Evolutionary conservation across 1,140 invertebrate genomes (phyloP).

Genomic region (Aphaenogaster rudis): DNA sequence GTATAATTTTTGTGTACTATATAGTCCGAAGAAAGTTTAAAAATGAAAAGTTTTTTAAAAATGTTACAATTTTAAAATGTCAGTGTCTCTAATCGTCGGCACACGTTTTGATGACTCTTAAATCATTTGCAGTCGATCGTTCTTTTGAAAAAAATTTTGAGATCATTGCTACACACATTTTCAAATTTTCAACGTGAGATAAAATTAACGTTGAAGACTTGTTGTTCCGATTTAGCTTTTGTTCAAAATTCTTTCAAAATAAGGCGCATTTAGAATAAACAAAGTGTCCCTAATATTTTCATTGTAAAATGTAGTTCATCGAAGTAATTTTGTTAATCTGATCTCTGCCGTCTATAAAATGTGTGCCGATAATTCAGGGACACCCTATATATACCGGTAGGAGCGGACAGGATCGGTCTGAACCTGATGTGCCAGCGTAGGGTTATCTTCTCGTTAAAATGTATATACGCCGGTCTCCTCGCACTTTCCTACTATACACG

Average conservation of each 20-base stretch:
- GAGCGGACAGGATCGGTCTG: constrained; percentile 41
- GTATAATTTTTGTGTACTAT: constrained; percentile 26
- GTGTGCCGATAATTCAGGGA: constrained; percentile 27
- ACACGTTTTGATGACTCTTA: constrained; percentile 16
- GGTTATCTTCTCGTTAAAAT: constrained; percentile 37
- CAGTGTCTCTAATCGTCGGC: not conserved
- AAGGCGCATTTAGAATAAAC: not conserved
- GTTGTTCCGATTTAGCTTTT: not conserved
- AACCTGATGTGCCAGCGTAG: constrained; percentile 51
- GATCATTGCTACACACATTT: not conserved
- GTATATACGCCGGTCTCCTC: constrained; percentile 25
- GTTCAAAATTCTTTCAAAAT: not conserved
- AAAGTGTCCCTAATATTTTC: not conserved
- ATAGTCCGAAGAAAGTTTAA: not conserved
- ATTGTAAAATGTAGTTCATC: not conserved
- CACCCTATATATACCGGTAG: constrained; percentile 23
- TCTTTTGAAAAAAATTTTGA: not conserved
- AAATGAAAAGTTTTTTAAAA: constrained; percentile 12
- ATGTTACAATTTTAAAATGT: not conserved
- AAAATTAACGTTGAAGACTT: not conserved
- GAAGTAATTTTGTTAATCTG: not conserved
- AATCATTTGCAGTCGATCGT: not conserved
- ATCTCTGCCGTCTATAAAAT: constrained; percentile 1
- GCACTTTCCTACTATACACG: not conserved
- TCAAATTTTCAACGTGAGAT: not conserved